Evolutionary conservation across 2,797 vertebrate species (phyloP), one percentile per base, ranked within the genome.

Genomic region (Pseudochaenichthys georgianus): DNA sequence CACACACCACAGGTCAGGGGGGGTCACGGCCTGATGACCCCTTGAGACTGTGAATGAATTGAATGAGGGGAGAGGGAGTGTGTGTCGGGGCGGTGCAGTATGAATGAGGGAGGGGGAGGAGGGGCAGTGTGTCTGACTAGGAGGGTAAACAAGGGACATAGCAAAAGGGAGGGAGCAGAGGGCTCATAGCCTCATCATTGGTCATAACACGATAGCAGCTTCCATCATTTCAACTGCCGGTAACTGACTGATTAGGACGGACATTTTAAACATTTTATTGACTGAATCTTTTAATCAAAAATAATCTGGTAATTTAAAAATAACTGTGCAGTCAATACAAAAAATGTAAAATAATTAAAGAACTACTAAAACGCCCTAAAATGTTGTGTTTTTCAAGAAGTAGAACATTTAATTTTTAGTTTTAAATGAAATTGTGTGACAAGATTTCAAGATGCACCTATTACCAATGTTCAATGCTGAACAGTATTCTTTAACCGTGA

Each of bases 41-140:
- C 55, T 19, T 16, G 67, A 86, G 84, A 88, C 67, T 61, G 69
- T 80, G 81, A 85, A 88, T 77, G 4, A 82, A 86, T 62, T 82
- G 80, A 88, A 80, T 17, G 80, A 80, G 66, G 17, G 13, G 47
- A 38, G 34, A 34, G 47, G 47, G 61, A 46, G 52, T 57, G 34
- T 70, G 17, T 70, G 54, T 54, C 54, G 53, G 17, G n/a, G 23
- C 2, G 43, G 47, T 3, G 13, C 16, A 53, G 46, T 55, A 62
- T 70, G 65, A 72, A 73, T 53, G 51, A 52, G 2, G 64, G 19
- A 19, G 23, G 46, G 21, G 52, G 63, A 16, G 51, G 47, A 55
- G 70, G 55, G 31, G 17, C 34, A 46, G 45, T 64, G 34, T 45
- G 59, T 70, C 34, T 63, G 54, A 72, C 15, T 58, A 45, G 17